These are phyloP conservation scores for Amblyopsis hoosieri DNA, from an alignment of 2,797 vertebrate species.

Conservation along the genomic window DNA sequence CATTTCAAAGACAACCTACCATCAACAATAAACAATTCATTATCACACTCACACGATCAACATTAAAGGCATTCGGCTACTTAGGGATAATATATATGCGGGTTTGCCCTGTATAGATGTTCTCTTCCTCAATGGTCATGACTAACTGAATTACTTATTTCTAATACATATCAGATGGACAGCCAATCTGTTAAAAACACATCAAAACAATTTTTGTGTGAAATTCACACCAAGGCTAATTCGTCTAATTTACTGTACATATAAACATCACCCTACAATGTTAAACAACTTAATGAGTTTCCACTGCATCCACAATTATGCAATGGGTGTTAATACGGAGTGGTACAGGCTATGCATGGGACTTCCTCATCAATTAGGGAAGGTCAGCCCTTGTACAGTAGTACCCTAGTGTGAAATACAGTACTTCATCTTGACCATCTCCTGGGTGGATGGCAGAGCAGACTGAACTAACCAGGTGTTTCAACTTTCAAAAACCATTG, in stretches of 20 bases:
- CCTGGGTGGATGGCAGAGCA: neutral
- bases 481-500: neutral
- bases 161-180: neutral
- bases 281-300: too few species aligned
- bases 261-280: too few species aligned
- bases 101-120: conserved; percentile 17
- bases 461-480: neutral
- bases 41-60: conserved; percentile 11
- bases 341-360: too few species aligned
- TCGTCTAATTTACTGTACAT: too few species aligned
- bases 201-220: too few species aligned
- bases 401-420: too few species aligned
- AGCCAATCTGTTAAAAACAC: too few species aligned
- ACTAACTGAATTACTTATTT: conserved; percentile 1
- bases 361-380: too few species aligned
- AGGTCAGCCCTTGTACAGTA: too few species aligned
- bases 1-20: conserved; percentile 27
- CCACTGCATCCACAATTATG: too few species aligned
- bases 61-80: conserved; percentile 52
- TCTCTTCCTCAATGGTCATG: conserved; percentile 14
- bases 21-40: conserved; percentile 1
- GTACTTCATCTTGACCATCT: neutral
- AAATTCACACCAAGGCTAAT: too few species aligned
- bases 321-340: too few species aligned
- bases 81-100: conserved; percentile 28